Evolutionary conservation across 2,888 invertebrate genomes (phyloP).

Genomic region (Heliothis peltigera): DNA sequence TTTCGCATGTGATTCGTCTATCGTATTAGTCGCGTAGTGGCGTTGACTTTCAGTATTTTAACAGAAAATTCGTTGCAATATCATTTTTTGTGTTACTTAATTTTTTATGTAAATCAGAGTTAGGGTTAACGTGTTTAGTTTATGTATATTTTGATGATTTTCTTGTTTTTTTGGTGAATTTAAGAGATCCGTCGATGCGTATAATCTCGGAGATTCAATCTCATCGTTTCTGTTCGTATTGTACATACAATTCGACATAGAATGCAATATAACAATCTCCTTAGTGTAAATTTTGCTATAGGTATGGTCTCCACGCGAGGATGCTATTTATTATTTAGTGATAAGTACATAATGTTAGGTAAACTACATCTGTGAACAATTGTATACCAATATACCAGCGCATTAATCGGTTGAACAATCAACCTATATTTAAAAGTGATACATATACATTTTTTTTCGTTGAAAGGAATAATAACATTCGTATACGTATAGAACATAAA

Average conservation of each 20-base stretch:
- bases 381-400: conserved; percentile 88
- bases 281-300: conserved; percentile 88
- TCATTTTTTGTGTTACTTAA: conserved; percentile 84
- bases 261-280: conserved; percentile 86
- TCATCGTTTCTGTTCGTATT: conserved; percentile 79
- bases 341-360: conserved; percentile 85
- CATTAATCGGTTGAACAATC: conserved; percentile 81
- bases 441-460: conserved; percentile 85
- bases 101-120: conserved; percentile 86
- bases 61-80: conserved; percentile 87
- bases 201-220: conserved; percentile 89
- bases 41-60: conserved; percentile 74
- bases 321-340: conserved; percentile 89
- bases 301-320: conserved; percentile 83
- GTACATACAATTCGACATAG: conserved; percentile 82
- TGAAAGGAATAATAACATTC: conserved; percentile 91
- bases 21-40: conserved; percentile 63
- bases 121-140: conserved; percentile 81
- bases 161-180: conserved; percentile 67
- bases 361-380: conserved; percentile 86
- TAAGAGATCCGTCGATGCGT: conserved; percentile 81
- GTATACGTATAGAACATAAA: conserved; percentile 92
- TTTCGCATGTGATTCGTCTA: conserved; percentile 68
- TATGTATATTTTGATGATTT: conserved; percentile 87
- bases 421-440: conserved; percentile 84